A percentile compares a stretch with the other conserved stretches of the same genome.
phyloP scores from a whole-genome alignment of 2,113 vertebrate genomes.

The Emydocephalus ijimae region DNA sequence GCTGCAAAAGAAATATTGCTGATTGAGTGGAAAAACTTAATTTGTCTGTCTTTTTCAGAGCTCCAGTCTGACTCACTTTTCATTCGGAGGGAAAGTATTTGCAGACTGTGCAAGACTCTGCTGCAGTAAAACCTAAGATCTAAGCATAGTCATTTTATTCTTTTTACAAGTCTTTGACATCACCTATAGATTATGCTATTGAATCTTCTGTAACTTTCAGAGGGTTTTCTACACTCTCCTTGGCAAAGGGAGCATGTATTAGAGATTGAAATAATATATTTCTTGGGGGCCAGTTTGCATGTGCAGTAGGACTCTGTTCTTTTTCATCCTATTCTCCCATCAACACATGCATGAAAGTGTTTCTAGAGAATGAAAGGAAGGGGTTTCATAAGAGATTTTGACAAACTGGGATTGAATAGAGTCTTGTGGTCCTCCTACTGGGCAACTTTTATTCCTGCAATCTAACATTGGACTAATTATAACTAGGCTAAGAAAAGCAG shows the following conservation, averaged over 20 bases:
- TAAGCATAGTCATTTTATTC: not conserved
- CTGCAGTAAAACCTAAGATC: not conserved
- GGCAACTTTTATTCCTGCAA: not conserved
- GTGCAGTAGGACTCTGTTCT: not conserved
- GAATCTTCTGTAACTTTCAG: slow-evolving; percentile 4
- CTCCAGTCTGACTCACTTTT: not conserved
- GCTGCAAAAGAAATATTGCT: not conserved
- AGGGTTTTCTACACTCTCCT: not conserved
- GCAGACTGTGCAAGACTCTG: not conserved
- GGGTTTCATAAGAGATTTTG: not conserved
- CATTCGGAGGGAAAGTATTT: not conserved
- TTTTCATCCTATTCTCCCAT: not conserved
- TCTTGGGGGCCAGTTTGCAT: not conserved
- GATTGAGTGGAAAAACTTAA: not conserved
- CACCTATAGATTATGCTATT: not conserved
- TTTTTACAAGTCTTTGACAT: not conserved
- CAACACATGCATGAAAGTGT: not conserved
- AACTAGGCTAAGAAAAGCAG: not conserved
- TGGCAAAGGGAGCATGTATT: slow-evolving; percentile 24
- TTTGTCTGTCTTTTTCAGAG: not conserved
- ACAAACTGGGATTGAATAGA: not conserved
- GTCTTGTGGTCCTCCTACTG: not conserved
- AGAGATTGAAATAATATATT: not conserved
- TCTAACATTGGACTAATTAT: not conserved
- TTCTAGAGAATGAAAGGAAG: not conserved